Evolutionary conservation across 1,140 invertebrate species (phyloP).

Genomic region (Diplogasteroides magnus): DNA sequence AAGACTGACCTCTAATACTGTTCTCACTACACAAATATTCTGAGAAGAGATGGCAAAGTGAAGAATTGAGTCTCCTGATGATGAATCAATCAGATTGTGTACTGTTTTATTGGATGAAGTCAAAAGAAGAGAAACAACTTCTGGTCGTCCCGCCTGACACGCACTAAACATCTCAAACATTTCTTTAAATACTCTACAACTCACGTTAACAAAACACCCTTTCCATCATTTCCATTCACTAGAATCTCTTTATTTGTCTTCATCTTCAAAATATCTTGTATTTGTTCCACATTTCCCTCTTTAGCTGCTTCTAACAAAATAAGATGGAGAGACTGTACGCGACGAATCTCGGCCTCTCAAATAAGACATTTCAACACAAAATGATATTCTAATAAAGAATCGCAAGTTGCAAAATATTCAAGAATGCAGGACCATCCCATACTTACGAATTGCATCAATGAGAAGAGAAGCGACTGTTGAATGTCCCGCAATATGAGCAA

Average conservation of each 20-base stretch:
- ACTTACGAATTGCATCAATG: slow-evolving; percentile 67
- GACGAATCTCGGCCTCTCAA: slow-evolving; percentile 39
- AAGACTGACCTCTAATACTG: slow-evolving; percentile 68
- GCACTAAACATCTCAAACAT: slow-evolving; percentile 62
- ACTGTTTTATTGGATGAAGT: slow-evolving; percentile 66
- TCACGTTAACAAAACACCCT: slow-evolving; percentile 4
- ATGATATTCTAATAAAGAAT: slow-evolving; percentile 7
- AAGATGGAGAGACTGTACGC: slow-evolving; percentile 24
- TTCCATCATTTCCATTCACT: not conserved
- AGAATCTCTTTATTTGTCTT: not conserved
- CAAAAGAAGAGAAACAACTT: slow-evolving; percentile 73
- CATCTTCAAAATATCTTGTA: not conserved
- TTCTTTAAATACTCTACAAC: slow-evolving; percentile 1
- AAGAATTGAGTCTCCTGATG: slow-evolving; percentile 82
- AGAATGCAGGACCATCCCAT: too few species aligned
- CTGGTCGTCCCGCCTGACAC: slow-evolving; percentile 73
- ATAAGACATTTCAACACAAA: slow-evolving; percentile 13
- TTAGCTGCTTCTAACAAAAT: slow-evolving; percentile 40
- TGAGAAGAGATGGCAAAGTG: slow-evolving; percentile 74
- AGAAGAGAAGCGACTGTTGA: slow-evolving; percentile 66
- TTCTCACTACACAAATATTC: slow-evolving; percentile 69
- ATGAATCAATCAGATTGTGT: slow-evolving; percentile 76
- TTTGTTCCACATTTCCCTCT: slow-evolving; percentile 30
- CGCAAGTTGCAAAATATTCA: not conserved
- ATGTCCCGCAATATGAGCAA: slow-evolving; percentile 72